A percentile compares a stretch with the other conserved stretches of the same genome.
Conservation (phyloP, 2,113 vertebrate species). For the rat (Rattus norvegicus) region GRCr8 NC_086020.1:167608001-167608500, state of each 20-base stretch:
- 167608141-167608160: not conserved
- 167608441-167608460: not conserved
- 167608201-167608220: not conserved
- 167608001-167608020: not conserved
- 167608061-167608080: not conserved
- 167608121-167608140: not conserved
- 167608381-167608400: not conserved
- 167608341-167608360: not conserved
- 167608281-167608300: not conserved
- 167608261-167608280: not conserved
- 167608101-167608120: not conserved
- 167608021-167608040: not conserved
- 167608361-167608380: not conserved
- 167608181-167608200: not conserved
- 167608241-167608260: not conserved
- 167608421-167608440: not conserved
- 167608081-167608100: not conserved
- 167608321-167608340: not conserved
- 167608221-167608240: not conserved
- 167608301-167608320: not conserved
- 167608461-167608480: not conserved
- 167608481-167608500: not conserved
- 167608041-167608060: not conserved
- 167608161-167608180: not conserved
- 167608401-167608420: not conserved